Evolutionary conservation across 2,113 vertebrate genomes (phyloP).

Genomic region (Vidua macroura): DNA sequence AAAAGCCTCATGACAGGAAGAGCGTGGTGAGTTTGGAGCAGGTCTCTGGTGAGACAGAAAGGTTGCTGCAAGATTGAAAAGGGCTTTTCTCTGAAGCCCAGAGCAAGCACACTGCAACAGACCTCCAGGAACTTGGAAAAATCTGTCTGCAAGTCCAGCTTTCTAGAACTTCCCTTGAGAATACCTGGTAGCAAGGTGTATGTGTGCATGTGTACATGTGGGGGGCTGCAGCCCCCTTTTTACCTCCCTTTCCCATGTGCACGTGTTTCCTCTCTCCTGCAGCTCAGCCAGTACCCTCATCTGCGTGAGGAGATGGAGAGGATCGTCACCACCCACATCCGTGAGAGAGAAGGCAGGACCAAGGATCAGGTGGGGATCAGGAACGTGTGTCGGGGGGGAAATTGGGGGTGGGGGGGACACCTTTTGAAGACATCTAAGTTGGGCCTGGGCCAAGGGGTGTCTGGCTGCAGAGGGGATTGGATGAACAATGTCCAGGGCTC

Average conservation of each 20-base stretch:
- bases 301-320: slow-evolving; percentile 98
- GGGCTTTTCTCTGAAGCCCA: background rate
- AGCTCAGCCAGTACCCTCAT: slow-evolving; percentile 96
- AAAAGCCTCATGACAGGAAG: background rate
- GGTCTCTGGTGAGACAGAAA: background rate
- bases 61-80: background rate
- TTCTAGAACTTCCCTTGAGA: slow-evolving; percentile 25
- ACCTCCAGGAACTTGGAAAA: slow-evolving; percentile 53
- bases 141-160: slow-evolving; percentile 48
- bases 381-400: background rate
- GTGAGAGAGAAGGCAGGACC: slow-evolving; percentile 92
- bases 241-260: slow-evolving; percentile 66
- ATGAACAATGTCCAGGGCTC: background rate
- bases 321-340: slow-evolving; percentile 96
- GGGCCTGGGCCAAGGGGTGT: background rate
- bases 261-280: slow-evolving; percentile 68
- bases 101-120: background rate
- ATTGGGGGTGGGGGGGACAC: too few relatives aligned
- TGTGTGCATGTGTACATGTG: background rate
- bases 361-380: slow-evolving; percentile 85
- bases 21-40: background rate
- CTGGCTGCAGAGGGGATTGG: background rate
- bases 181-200: background rate
- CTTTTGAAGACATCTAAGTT: background rate
- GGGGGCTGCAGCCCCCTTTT: slow-evolving; percentile 11